A percentile compares a stretch with the other conserved stretches of the same genome.
phyloP scores from a whole-genome alignment of 2,888 invertebrate species.

The Pseudolycoriella hygida region DNA sequence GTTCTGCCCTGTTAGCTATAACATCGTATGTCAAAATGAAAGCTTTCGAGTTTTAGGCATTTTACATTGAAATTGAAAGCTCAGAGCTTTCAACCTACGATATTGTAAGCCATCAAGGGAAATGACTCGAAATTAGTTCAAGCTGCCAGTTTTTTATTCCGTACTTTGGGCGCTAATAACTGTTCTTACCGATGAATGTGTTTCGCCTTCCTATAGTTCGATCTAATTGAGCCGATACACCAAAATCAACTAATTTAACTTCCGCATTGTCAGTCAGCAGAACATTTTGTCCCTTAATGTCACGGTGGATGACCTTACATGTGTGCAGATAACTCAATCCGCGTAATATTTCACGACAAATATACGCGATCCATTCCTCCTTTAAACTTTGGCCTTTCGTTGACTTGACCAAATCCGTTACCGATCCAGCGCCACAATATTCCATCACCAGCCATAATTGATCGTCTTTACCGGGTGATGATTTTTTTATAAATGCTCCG shows the following conservation, averaged over 20 bases:
- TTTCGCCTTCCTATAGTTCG: slow-evolving; percentile 96
- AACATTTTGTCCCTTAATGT: slow-evolving; percentile 99
- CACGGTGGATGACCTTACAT: slow-evolving; percentile 98
- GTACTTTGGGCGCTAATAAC: background rate
- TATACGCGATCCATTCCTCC: slow-evolving; percentile 99
- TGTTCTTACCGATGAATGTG: slow-evolving; percentile 68
- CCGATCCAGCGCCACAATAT: slow-evolving; percentile 97
- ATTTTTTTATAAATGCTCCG: slow-evolving; percentile 99
- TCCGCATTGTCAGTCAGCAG: slow-evolving; percentile 98
- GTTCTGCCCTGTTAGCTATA: too few species aligned
- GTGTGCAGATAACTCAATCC: slow-evolving; percentile 95
- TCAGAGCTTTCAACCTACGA: too few species aligned
- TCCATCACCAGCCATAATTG: slow-evolving; percentile 99
- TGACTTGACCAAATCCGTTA: slow-evolving; percentile 97
- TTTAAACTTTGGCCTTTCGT: slow-evolving; percentile 96
- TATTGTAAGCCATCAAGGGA: too few species aligned
- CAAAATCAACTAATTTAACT: slow-evolving; percentile 98
- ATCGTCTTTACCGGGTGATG: slow-evolving; percentile 96
- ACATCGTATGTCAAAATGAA: too few species aligned
- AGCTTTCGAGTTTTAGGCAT: too few species aligned
- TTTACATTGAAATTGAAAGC: too few species aligned
- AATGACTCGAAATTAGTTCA: too few species aligned
- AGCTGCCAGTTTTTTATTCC: too few species aligned
- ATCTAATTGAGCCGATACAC: slow-evolving; percentile 97
- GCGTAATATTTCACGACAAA: slow-evolving; percentile 87